Percentiles rank a stretch among this genome's conserved stretches.
Evolutionary conservation across 2,888 invertebrate species (phyloP).

Genomic region (Calliphora vomitoria): DNA sequence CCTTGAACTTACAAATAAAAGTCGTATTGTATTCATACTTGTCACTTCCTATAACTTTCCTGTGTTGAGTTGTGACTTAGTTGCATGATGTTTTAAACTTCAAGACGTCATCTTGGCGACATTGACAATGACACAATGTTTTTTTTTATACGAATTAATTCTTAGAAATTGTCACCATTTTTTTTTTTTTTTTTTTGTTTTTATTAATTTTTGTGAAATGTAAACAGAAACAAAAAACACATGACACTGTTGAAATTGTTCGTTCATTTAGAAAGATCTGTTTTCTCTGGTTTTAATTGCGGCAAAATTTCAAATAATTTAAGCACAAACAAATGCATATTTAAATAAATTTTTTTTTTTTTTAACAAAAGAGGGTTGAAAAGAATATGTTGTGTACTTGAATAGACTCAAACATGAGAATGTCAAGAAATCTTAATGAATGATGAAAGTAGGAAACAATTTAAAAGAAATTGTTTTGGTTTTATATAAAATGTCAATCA

Average conservation of each 20-base stretch:
- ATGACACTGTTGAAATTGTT: conserved; percentile 44
- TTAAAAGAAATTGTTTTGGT: neutral
- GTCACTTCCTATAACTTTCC: conserved; percentile 48
- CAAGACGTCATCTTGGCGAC: conserved; percentile 63
- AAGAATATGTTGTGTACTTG: conserved; percentile 15
- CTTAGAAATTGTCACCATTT: conserved; percentile 59
- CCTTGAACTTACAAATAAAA: neutral
- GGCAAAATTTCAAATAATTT: conserved; percentile 49
- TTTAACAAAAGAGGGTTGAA: conserved; percentile 19
- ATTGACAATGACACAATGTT: conserved; percentile 72
- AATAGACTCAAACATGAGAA: conserved; percentile 11
- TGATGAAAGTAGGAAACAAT: neutral
- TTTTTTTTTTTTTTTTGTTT: neutral
- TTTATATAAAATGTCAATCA: neutral
- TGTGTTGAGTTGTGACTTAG: conserved; percentile 31
- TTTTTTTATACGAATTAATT: conserved; percentile 52
- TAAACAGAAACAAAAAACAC: conserved; percentile 45
- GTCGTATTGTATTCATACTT: conserved; percentile 15
- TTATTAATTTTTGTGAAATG: conserved; percentile 31
- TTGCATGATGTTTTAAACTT: conserved; percentile 49
- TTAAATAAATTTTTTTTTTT: conserved; percentile 9
- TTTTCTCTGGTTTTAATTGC: conserved; percentile 47
- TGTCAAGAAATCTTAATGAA: neutral
- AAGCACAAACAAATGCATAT: conserved; percentile 20
- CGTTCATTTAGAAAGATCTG: conserved; percentile 40